phyloP scores from a whole-genome alignment of 1,140 invertebrate species.

The Littorina saxatilis region DNA sequence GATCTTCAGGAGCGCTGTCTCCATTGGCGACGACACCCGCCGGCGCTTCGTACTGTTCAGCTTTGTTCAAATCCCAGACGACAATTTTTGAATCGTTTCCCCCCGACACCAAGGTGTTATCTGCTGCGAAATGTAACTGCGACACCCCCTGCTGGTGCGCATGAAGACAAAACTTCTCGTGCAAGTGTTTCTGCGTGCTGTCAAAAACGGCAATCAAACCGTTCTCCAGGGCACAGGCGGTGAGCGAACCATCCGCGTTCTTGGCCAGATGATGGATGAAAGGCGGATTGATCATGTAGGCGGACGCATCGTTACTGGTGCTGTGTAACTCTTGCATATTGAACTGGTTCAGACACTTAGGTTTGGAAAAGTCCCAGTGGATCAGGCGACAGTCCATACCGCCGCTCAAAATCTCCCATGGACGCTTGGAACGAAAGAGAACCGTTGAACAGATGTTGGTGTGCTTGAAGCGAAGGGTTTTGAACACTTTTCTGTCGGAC shows the following conservation, averaged over 20 bases:
- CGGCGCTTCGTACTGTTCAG: constrained; percentile 38
- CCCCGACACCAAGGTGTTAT: constrained; percentile 60
- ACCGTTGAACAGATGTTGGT: constrained; percentile 72
- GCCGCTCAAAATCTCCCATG: constrained; percentile 67
- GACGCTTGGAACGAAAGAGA: constrained; percentile 61
- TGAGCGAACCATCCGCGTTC: constrained; percentile 58
- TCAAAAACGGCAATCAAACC: constrained; percentile 66
- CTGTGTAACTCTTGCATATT: constrained; percentile 71
- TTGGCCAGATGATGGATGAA: constrained; percentile 66
- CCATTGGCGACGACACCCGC: constrained; percentile 42
- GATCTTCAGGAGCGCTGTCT: constrained; percentile 43
- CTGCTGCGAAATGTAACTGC: constrained; percentile 65
- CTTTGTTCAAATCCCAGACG: constrained; percentile 67
- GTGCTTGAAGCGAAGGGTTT: constrained; percentile 69
- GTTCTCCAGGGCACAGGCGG: constrained; percentile 70
- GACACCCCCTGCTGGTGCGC: constrained; percentile 69
- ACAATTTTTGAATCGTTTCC: constrained; percentile 68
- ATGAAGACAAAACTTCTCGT: constrained; percentile 60
- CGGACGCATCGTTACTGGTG: constrained; percentile 50
- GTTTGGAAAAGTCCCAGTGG: constrained; percentile 71
- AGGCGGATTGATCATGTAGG: constrained; percentile 70
- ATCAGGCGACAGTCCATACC: constrained; percentile 70
- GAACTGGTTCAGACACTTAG: constrained; percentile 65
- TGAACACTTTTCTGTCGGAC: constrained; percentile 63
- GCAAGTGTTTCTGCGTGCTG: constrained; percentile 55